Evolutionary conservation across 2,797 vertebrate species (phyloP), one percentile per base, ranked within the genome.

Genomic region (Takifugu ocellatus): DNA sequence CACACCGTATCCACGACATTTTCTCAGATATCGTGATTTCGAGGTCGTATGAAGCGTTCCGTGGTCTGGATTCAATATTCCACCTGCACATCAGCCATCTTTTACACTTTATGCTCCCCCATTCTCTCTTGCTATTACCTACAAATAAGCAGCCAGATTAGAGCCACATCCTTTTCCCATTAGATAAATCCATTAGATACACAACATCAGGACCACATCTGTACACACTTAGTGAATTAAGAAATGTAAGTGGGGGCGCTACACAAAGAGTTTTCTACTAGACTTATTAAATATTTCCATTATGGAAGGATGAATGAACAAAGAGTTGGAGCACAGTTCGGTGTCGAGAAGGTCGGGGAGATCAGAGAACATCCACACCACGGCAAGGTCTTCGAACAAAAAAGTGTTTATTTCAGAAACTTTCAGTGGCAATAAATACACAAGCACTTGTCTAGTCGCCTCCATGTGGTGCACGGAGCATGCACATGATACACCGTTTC

Each of bases 341-440:
- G 42, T 43, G 12, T 16, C 15, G 42, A 10, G 31, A 2, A 49
- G 39, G 51, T 59, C 56, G 70, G 55, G 75, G 68, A 61, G 49
- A 54, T 50, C 10, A 63, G 48, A n/a, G n/a, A 5, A 29, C 1
- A 27, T 26, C 16, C 26, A 50, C 49, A 50, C 8, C 47, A 52
- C 14, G 26, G 69, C 51, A 76, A 55, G 7, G 6, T 43, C 47
- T 67, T 44, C 80, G 67, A 84, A 85, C 77, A 72, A 84, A 86
- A 75, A 82, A 61, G 59, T 79, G 73, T 90, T 90, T 89, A 89
- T 89, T 88, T 63, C 69, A 76, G 59, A 84, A 82, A 63, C 51
- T 79, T 77, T 68, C 55, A 82, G 79, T 65, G 67, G 76, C 77
- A 88, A 90, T 88, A 90, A 89, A 89, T 88, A 88, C 81, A 87